Percentiles rank a stretch among this genome's conserved stretches.
These are phyloP conservation scores for Tetraodon nigroviridis DNA, from an alignment of 2,113 vertebrate genomes.

Conservation along the genomic window DNA sequence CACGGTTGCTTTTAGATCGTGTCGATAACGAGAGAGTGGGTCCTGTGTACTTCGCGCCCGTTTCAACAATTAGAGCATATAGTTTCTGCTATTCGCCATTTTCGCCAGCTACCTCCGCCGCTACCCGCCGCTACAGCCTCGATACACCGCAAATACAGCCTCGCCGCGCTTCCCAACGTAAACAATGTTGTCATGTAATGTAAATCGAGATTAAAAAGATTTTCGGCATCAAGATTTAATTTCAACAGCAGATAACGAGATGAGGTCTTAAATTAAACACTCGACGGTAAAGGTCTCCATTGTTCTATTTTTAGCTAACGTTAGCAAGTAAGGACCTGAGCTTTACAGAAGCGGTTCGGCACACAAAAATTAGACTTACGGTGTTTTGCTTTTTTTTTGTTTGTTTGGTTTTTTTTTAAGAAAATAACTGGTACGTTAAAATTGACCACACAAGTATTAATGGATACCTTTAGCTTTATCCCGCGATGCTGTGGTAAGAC, in stretches of 20 bases:
- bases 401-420: no score
- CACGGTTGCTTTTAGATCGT: no score
- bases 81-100: conserved; percentile 55
- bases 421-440: not conserved
- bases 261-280: not conserved
- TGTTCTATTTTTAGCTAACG: conserved; percentile 59
- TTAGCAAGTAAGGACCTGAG: conserved; percentile 10
- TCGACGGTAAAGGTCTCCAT: conserved; percentile 27
- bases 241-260: not conserved
- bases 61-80: not conserved
- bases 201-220: no score
- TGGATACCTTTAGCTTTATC: conserved; percentile 51
- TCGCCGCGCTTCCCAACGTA: no score
- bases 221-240: no score
- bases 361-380: not conserved
- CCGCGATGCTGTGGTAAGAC: not conserved
- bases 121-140: conserved; percentile 17
- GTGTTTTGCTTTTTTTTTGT: no score
- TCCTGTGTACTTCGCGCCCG: conserved; percentile 9
- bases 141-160: not conserved
- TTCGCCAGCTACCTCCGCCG: conserved; percentile 30
- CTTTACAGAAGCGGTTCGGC: not conserved
- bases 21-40: fast-evolving
- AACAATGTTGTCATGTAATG: no score
- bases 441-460: not conserved